A percentile compares a stretch with the other conserved stretches of the same genome.
These are phyloP conservation scores for Sebastes hopkinsi DNA, from an alignment of 2,797 vertebrate genomes.

Conservation along the genomic window DNA sequence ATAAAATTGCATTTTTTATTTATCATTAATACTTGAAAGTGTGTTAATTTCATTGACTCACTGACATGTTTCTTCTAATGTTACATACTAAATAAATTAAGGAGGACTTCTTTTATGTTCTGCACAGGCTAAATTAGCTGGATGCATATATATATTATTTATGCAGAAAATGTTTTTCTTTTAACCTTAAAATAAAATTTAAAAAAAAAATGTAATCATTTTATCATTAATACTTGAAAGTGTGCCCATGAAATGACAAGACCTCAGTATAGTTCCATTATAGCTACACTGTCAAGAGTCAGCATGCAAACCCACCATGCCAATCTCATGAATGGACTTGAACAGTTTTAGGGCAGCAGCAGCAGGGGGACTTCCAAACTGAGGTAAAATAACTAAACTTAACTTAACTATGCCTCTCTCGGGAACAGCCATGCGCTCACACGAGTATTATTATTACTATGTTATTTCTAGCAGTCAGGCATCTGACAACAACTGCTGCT, in stretches of 20 bases:
- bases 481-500: conserved; percentile 68
- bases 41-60: neutral
- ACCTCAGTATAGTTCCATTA: neutral
- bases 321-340: conserved; percentile 31
- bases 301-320: conserved; percentile 21
- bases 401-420: conserved; percentile 30
- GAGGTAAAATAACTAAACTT: conserved; percentile 51
- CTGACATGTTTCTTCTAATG: neutral
- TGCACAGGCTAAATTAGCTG: neutral
- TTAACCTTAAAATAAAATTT: too few species aligned
- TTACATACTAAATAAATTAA: neutral
- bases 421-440: conserved; percentile 37
- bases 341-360: neutral
- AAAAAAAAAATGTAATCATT: neutral
- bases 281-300: conserved; percentile 1
- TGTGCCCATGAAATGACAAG: neutral
- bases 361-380: conserved; percentile 48
- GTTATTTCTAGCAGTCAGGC: conserved; percentile 68
- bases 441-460: conserved; percentile 37
- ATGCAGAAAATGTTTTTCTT: too few species aligned
- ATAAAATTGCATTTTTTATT: too few species aligned
- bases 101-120: neutral
- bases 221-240: neutral
- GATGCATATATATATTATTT: neutral
- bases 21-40: too few species aligned